phyloP scores from a whole-genome alignment of 2,888 invertebrate species.

The Habroteleia sp. region DNA sequence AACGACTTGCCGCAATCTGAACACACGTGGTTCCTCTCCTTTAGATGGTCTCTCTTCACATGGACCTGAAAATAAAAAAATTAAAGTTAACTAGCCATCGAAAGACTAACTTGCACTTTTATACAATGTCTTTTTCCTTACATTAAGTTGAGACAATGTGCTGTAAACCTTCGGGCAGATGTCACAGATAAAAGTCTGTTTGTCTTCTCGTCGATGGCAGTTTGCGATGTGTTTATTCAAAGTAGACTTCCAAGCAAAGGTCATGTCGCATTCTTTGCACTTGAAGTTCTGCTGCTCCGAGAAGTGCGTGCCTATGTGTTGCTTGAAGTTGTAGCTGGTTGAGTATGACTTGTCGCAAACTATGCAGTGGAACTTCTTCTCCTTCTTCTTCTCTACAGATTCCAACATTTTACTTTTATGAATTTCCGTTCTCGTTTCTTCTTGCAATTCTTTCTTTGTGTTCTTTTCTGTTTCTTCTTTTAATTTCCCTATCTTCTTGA shows the following conservation, averaged over 20 bases:
- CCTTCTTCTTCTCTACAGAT: constrained; percentile 33
- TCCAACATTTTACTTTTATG: background rate
- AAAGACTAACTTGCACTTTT: too few species aligned
- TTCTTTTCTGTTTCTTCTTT: background rate
- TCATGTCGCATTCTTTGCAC: constrained; percentile 76
- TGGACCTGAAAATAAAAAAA: constrained; percentile 73
- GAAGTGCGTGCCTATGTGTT: constrained; percentile 79
- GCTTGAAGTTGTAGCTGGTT: constrained; percentile 77
- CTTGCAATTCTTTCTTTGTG: too few species aligned
- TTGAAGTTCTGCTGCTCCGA: constrained; percentile 76
- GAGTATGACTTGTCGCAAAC: constrained; percentile 77
- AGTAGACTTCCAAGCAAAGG: constrained; percentile 80
- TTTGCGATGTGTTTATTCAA: constrained; percentile 77
- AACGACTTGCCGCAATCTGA: constrained; percentile 77
- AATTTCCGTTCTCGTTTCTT: too few species aligned
- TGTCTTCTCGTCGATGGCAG: constrained; percentile 73
- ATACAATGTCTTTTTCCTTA: constrained; percentile 61
- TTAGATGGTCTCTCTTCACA: constrained; percentile 78
- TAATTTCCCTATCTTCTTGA: constrained; percentile 5
- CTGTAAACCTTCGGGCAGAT: constrained; percentile 76
- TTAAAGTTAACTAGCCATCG: too few species aligned
- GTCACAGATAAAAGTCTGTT: constrained; percentile 75
- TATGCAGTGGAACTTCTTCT: constrained; percentile 72
- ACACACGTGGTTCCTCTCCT: constrained; percentile 77
- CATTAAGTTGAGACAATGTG: constrained; percentile 77